Evolutionary conservation across 2,113 vertebrate species (phyloP).

Genomic region (Ivindomyrus marchei): DNA sequence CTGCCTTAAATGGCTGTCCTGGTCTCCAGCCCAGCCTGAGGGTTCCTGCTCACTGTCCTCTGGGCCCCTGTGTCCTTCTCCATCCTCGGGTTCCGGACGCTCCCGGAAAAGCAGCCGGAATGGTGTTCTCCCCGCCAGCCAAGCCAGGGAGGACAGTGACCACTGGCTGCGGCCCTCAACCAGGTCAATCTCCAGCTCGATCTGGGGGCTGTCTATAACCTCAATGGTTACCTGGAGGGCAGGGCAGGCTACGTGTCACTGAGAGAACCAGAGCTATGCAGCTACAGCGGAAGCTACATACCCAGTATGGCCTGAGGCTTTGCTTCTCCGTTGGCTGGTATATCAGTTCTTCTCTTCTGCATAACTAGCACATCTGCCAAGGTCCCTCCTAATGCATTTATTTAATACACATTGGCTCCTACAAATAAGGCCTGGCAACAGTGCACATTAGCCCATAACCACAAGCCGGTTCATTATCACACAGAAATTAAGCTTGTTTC

Average conservation of each 20-base stretch:
- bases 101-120: constrained; percentile 83
- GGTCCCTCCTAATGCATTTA: neutral
- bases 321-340: neutral
- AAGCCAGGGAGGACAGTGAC: constrained; percentile 62
- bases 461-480: neutral
- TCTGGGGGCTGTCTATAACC: constrained; percentile 71
- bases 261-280: constrained; percentile 18
- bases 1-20: constrained; percentile 58
- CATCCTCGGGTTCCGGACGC: constrained; percentile 59
- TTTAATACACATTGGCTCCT: neutral
- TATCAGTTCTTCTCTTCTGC: neutral
- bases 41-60: constrained; percentile 55
- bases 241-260: neutral
- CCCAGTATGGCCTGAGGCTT: neutral
- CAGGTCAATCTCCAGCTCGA: constrained; percentile 77
- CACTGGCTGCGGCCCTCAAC: constrained; percentile 64
- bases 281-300: neutral
- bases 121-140: constrained; percentile 65
- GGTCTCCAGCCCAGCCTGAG: constrained; percentile 54
- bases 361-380: neutral
- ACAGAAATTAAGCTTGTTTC: neutral
- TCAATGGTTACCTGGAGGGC: constrained; percentile 72
- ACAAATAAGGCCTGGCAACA: neutral
- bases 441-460: neutral
- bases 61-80: constrained; percentile 36